Conservation (phyloP, 1,140 invertebrate species). For the Ips nitidus region DNA sequence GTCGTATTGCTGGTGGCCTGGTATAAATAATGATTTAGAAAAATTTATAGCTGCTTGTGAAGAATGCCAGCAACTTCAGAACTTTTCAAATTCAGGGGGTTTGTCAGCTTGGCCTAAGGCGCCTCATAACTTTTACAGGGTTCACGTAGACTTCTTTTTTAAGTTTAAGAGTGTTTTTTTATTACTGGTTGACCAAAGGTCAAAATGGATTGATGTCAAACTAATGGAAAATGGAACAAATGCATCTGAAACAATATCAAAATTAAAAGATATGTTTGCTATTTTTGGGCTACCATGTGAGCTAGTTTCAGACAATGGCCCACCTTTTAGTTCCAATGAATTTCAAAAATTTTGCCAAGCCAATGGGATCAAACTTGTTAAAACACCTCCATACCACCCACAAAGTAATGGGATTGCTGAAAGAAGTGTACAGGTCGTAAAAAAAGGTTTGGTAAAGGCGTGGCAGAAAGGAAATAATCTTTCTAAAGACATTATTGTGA, state of each 20-base stretch:
- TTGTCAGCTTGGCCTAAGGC: no score
- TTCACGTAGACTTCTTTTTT: no score
- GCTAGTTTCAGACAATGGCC: conserved; percentile 53
- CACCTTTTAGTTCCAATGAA: conserved; percentile 52
- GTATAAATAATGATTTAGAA: no score
- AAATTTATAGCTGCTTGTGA: no score
- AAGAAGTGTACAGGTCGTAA: conserved; percentile 39
- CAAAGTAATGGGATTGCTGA: conserved; percentile 54
- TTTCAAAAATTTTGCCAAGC: conserved; percentile 48
- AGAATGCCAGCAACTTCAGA: no score
- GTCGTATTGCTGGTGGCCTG: no score
- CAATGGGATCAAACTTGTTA: conserved; percentile 51
- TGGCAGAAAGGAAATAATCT: no score
- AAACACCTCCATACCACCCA: no score
- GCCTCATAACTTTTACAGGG: no score
- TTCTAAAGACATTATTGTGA: no score
- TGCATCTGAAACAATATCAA: conserved; percentile 27
- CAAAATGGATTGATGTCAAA: conserved; percentile 34
- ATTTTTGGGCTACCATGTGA: conserved; percentile 48
- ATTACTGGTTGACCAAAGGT: not conserved
- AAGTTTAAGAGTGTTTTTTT: not conserved
- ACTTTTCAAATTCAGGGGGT: no score
- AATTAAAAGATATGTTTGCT: conserved; percentile 30
- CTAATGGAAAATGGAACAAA: conserved; percentile 23
- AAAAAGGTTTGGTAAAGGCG: conserved; percentile 13